Conservation (phyloP, 2,113 vertebrate genomes). For the Channa maculata region DNA sequence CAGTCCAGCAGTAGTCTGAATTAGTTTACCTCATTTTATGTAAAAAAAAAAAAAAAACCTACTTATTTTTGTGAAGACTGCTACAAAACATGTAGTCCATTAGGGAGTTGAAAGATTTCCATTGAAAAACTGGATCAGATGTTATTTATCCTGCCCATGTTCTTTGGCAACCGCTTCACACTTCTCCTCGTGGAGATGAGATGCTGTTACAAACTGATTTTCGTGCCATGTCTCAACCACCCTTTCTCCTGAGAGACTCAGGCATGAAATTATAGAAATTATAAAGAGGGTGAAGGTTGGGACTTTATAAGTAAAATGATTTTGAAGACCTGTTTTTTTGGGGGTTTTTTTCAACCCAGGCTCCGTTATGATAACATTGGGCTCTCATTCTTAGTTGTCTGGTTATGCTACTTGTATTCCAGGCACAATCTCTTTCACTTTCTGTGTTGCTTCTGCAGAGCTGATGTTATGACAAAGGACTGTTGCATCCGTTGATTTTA, state of each 20-base stretch:
- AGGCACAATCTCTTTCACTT: background rate
- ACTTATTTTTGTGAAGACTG: constrained; percentile 19
- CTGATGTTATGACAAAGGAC: constrained; percentile 30
- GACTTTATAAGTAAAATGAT: background rate
- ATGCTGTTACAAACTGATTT: constrained; percentile 41
- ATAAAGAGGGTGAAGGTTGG: constrained; percentile 30
- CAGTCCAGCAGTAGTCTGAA: constrained; percentile 8
- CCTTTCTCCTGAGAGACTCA: background rate
- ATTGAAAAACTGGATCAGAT: background rate
- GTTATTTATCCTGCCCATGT: constrained; percentile 42
- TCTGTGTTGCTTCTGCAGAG: background rate
- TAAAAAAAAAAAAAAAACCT: constrained; percentile 7
- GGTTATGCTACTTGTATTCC: background rate
- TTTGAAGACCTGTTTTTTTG: background rate
- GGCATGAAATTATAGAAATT: constrained; percentile 36
- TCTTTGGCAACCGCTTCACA: background rate
- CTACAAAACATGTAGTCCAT: background rate
- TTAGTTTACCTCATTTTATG: constrained; percentile 56
- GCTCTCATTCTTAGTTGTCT: background rate
- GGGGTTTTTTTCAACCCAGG: background rate
- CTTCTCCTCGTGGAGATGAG: background rate
- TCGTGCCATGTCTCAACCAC: constrained; percentile 35
- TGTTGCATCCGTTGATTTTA: constrained; percentile 15
- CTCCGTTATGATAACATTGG: background rate
- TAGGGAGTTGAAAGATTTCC: constrained; percentile 6